Evolutionary conservation across 2,888 invertebrate species (phyloP).

Genomic region (Spisula solida): DNA sequence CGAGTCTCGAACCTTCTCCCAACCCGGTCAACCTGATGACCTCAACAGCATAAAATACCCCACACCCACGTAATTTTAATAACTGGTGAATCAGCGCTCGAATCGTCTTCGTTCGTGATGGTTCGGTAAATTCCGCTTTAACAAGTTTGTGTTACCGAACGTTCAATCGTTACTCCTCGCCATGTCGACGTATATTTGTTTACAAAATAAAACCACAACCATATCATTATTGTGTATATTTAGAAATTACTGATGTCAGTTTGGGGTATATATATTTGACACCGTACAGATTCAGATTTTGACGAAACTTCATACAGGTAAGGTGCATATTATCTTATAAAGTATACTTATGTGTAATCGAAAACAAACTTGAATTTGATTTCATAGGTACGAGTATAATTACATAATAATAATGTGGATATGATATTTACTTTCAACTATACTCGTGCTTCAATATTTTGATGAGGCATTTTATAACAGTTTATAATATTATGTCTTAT

Average conservation of each 20-base stretch:
- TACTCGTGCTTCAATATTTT: too few species aligned
- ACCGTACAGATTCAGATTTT: neutral
- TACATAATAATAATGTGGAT: too few species aligned
- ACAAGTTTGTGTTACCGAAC: neutral
- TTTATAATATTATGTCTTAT: too few species aligned
- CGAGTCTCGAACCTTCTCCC: too few species aligned
- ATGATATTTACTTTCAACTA: too few species aligned
- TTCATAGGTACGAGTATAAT: too few species aligned
- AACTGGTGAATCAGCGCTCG: neutral
- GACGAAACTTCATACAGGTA: neutral
- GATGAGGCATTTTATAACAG: neutral
- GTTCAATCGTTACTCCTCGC: neutral
- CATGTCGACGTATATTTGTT: neutral
- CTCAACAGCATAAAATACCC: too few species aligned
- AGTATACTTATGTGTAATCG: too few species aligned
- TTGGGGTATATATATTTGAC: neutral
- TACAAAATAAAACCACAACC: slow-evolving; percentile 1
- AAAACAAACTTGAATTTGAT: too few species aligned
- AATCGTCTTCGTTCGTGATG: neutral
- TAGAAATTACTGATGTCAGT: neutral
- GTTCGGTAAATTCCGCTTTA: neutral
- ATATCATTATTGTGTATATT: neutral
- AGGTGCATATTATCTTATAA: neutral
- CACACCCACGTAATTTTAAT: too few species aligned
- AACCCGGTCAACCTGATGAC: too few species aligned